Percentiles rank a stretch among this genome's conserved stretches.
phyloP scores from a whole-genome alignment of 2,113 vertebrate genomes.

The Gymnobelideus leadbeateri region DNA sequence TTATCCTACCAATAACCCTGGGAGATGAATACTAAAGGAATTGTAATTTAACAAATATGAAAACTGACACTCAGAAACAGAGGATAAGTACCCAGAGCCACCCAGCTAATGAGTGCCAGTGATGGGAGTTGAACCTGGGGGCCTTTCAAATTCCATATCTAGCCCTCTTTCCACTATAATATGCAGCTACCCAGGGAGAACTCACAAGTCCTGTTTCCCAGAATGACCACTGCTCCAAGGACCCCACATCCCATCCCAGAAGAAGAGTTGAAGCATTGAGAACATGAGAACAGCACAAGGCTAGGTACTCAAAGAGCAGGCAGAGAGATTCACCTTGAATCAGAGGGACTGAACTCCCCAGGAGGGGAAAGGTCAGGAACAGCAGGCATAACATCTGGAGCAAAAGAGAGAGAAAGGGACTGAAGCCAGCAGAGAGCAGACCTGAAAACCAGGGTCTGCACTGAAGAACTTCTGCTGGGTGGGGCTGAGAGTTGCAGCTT shows the following conservation, averaged over 20 bases:
- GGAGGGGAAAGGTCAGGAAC: background rate
- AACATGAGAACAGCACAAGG: background rate
- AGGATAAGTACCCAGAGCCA: background rate
- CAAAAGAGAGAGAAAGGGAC: background rate
- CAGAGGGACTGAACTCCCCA: background rate
- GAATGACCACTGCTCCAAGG: background rate
- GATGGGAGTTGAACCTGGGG: background rate
- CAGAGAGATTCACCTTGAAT: conserved; percentile 47
- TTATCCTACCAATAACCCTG: background rate
- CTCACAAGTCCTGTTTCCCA: background rate
- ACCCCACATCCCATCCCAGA: background rate
- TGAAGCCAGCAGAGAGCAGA: background rate
- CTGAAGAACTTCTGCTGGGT: background rate
- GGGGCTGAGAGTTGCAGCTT: background rate
- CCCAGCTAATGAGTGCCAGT: background rate
- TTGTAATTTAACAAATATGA: background rate
- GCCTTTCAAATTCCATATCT: background rate
- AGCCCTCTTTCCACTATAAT: too few relatives aligned
- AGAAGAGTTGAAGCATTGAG: background rate
- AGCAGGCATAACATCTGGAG: conserved; percentile 45
- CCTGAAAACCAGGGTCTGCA: background rate
- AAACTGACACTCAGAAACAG: background rate
- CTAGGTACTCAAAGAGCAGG: background rate
- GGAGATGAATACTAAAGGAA: background rate
- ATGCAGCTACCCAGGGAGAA: too few relatives aligned